Base-by-base conservation (phyloP, 2,888 invertebrate genomes). In the Argyresthia goedartella region DNA sequence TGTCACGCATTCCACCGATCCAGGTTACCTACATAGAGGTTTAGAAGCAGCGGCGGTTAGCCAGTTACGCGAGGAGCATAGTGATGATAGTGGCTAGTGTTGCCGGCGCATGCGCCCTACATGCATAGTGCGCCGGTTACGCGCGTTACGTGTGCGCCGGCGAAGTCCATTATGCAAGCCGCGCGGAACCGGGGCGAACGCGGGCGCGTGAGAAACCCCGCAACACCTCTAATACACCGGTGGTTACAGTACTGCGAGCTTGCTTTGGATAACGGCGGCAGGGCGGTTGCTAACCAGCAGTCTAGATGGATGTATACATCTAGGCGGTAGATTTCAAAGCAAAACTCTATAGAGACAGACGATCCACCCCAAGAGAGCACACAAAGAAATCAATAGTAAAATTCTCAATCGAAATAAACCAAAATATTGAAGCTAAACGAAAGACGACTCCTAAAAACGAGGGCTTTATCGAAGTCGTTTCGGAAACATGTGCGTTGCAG, bases 401-500 rank as follows among this genome's bases (percentile, higher is more conserved):
- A 25, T 25, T 25, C 25, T 25, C 25, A 45, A 8, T 11, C 11
- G 11, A 16, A 16, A 16, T 16, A 39, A 39, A 39, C 9, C 39
- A 39, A 39, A 39, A 39, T 39, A 25, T 25, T 25, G 25, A 25
- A 25, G 25, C 25, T 25, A 25, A 48, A 15, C 13, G 35, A 66
- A 64, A 67, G 67, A 67, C 71, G 67, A 65, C 70, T 69, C 71
- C 72, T 67, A 70, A 16, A 46, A 14, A 48, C 8, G 33, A 15
- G 10, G 15, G 14, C 35, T 16, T 46, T 8, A 39, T 13, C 35
- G 33, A 25, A n/a, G 14, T 39, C 46, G n/a, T 52, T 36, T 46
- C 41, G n/a, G 76, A 79, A 84, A 85, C 85, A 86, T 84, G 81
- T 85, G 85, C 76, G 71, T 59, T 76, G 75, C 74, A 77, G 77